Evolutionary conservation across 2,113 vertebrate species (phyloP).

Genomic region (crab-eating macaque (Macaca fascicularis)): T2T-MFA8v1.1 NC_088378.1:73615501-73616000

Average conservation of each 20-base stretch:
- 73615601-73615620: not conserved
- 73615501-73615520: not conserved
- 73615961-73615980: not conserved
- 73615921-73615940: not conserved
- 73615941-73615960: not conserved
- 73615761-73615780: not conserved
- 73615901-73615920: not conserved
- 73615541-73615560: not conserved
- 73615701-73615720: not conserved
- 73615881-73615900: not conserved
- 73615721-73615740: not conserved
- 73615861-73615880: not conserved
- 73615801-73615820: not conserved
- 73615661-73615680: not conserved
- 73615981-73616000: not conserved
- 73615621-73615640: not conserved
- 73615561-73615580: not conserved
- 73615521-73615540: not conserved
- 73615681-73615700: not conserved
- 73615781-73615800: not conserved
- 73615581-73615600: not conserved
- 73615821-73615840: not conserved
- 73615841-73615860: not conserved
- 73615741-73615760: not conserved
- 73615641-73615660: not conserved